Evolutionary conservation across 2,888 invertebrate genomes (phyloP).

Genomic region (Limnephilus rhombicus): DNA sequence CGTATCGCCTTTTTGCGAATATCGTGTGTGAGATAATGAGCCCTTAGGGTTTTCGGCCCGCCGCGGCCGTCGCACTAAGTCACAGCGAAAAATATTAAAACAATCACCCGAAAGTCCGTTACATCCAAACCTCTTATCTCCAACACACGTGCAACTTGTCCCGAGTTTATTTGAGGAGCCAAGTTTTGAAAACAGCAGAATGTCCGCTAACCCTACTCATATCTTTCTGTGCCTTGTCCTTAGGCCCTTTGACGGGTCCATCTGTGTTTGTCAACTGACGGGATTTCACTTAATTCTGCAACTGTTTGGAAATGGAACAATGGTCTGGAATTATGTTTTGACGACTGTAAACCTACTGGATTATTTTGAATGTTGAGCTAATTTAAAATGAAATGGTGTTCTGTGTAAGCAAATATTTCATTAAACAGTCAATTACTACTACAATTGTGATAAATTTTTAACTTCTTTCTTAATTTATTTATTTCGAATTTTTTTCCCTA

Average conservation of each 20-base stretch:
- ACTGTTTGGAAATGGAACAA: background rate
- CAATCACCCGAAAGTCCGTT: background rate
- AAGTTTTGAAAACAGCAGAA: constrained; percentile 13
- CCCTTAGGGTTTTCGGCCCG: background rate
- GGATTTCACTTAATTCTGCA: constrained; percentile 5
- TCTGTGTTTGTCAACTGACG: constrained; percentile 17
- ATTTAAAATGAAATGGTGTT: background rate
- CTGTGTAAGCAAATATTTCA: background rate
- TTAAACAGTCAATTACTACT: background rate
- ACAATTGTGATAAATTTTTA: background rate
- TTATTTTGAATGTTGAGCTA: background rate
- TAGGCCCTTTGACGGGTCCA: constrained; percentile 19
- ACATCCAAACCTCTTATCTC: background rate
- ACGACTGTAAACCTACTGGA: background rate
- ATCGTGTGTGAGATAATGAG: background rate
- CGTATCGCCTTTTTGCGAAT: background rate
- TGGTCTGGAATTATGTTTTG: background rate
- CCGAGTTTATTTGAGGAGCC: background rate
- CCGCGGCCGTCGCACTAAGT: background rate
- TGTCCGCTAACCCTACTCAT: constrained; percentile 19
- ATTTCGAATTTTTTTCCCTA: no score
- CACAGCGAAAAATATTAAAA: background rate
- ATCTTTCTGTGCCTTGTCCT: background rate
- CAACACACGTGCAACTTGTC: background rate
- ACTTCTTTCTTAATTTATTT: no score